A percentile compares a stretch with the other conserved stretches of the same genome.
Evolutionary conservation across 1,140 invertebrate genomes (phyloP).

Genomic region (Colletes gigas): DNA sequence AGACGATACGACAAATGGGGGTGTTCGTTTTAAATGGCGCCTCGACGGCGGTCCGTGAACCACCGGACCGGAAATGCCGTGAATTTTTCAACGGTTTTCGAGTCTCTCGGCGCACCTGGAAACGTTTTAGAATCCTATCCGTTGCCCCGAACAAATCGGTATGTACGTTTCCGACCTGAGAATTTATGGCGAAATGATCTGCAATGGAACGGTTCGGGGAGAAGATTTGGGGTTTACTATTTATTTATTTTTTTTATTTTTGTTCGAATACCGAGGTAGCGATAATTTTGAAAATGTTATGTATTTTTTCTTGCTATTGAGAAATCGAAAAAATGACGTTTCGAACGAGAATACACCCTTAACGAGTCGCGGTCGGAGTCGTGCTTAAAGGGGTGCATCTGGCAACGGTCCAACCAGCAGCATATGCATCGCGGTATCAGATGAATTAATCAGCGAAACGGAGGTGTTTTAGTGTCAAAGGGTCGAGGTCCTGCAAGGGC

Average conservation of each 20-base stretch:
- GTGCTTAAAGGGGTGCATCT: neutral
- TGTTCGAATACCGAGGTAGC: too few relatives aligned
- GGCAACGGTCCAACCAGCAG: slow-evolving; percentile 3
- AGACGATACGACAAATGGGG: neutral
- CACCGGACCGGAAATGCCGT: neutral
- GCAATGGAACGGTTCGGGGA: too few relatives aligned
- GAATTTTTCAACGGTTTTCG: neutral
- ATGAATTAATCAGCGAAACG: slow-evolving; percentile 1
- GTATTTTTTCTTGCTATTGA: too few relatives aligned
- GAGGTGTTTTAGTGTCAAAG: neutral
- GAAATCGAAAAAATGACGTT: too few relatives aligned
- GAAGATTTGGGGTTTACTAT: too few relatives aligned
- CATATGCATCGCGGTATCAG: slow-evolving; percentile 4
- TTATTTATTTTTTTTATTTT: too few relatives aligned
- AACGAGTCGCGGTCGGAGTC: too few relatives aligned
- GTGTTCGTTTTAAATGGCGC: neutral
- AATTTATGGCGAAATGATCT: too few relatives aligned
- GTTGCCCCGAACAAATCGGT: neutral
- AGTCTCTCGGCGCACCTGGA: neutral
- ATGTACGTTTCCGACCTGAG: too few relatives aligned
- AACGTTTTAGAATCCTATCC: neutral
- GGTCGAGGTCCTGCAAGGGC: neutral
- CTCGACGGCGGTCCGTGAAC: neutral
- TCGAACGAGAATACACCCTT: too few relatives aligned
- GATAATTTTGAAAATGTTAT: too few relatives aligned